These are phyloP conservation scores for Triops longicaudatus DNA, from an alignment of 1,140 invertebrate species.

Conservation along the genomic window DNA sequence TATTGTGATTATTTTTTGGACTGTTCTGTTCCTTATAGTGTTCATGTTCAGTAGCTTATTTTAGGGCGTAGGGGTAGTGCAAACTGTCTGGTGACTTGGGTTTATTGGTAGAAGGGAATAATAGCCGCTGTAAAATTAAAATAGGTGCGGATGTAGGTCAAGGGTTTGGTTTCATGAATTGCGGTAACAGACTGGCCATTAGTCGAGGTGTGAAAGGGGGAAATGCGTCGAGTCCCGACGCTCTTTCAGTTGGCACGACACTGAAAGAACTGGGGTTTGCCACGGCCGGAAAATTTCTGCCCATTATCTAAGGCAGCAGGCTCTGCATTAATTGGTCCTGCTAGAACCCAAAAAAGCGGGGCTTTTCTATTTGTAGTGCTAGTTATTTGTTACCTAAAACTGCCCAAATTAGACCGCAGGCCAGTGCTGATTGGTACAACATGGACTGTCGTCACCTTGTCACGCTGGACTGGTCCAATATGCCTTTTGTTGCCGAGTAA, in stretches of 20 bases:
- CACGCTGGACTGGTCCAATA: slow-evolving; percentile 10
- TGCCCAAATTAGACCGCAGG: background rate
- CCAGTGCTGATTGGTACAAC: background rate
- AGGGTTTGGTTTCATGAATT: background rate
- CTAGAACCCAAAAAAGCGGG: too few relatives aligned
- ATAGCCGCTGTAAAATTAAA: slow-evolving; percentile 1
- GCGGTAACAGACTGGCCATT: slow-evolving; percentile 14
- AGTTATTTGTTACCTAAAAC: too few relatives aligned
- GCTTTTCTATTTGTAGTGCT: too few relatives aligned
- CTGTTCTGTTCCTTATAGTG: background rate
- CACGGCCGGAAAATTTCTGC: too few relatives aligned
- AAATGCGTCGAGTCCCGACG: background rate
- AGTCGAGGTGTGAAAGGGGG: background rate
- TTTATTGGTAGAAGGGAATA: background rate
- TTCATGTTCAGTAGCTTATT: background rate
- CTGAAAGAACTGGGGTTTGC: too few relatives aligned
- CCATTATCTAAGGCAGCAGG: too few relatives aligned
- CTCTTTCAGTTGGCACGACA: too few relatives aligned
- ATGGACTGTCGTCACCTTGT: background rate
- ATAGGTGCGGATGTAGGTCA: slow-evolving; percentile 11
- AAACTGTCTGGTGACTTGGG: background rate
- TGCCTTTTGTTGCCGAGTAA: slow-evolving; percentile 4
- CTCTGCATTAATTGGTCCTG: too few relatives aligned
- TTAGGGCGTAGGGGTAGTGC: background rate
- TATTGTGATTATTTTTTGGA: background rate